Conservation (phyloP, 30 jellyfish, hydroid and myxozoan genomes). For the Phacellophora camtschatica region DNA sequence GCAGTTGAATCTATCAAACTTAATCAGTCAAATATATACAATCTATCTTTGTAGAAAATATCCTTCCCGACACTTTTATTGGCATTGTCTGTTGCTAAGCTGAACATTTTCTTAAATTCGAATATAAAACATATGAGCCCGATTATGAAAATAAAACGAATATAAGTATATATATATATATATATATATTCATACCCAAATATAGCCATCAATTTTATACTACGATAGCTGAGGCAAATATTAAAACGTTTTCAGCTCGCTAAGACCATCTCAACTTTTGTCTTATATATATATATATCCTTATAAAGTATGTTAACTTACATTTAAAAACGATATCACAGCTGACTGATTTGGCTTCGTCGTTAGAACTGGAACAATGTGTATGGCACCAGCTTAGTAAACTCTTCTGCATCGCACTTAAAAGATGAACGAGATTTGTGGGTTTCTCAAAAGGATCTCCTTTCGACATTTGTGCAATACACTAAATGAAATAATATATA, state of each 20-base stretch:
- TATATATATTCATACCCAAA: no score
- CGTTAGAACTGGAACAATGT: constrained; percentile 45
- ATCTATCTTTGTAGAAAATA: background rate
- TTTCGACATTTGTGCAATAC: constrained; percentile 61
- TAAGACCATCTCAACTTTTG: no score
- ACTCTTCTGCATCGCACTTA: constrained; percentile 92
- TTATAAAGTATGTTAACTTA: constrained; percentile 6
- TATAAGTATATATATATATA: no score
- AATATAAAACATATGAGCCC: no score
- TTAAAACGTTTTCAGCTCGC: no score
- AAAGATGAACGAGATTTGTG: constrained; percentile 74
- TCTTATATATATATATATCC: background rate
- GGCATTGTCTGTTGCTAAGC: no score
- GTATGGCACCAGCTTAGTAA: constrained; percentile 90
- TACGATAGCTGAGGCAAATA: no score
- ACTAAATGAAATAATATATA: constrained; percentile 50
- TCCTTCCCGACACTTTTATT: no score
- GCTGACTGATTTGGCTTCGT: constrained; percentile 39
- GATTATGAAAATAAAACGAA: no score
- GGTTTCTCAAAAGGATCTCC: constrained; percentile 59
- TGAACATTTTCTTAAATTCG: no score
- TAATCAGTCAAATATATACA: no score
- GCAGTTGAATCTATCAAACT: background rate
- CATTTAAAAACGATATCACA: constrained; percentile 62
- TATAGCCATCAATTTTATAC: background rate